Evolutionary conservation across 2,888 invertebrate genomes (phyloP), one percentile per base, ranked within the genome.

Genomic region (Morinoia aosen): DNA sequence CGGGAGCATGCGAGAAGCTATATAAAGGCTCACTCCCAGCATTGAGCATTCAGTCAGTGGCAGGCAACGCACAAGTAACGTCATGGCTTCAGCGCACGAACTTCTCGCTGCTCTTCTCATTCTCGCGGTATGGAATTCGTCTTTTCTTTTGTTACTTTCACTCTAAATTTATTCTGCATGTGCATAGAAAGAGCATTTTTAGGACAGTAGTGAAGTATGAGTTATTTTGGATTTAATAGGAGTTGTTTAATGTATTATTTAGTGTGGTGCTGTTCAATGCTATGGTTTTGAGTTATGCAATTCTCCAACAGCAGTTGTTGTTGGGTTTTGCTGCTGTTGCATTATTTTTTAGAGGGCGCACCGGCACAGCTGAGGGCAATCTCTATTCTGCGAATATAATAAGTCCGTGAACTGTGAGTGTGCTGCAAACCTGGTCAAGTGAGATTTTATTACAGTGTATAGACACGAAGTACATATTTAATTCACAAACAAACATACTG

Each of bases 91-190:
- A 39, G 14, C 90, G 90, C 40, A 90, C 90, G 40, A 14, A 40
- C 90, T 90, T 48, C 90, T 90, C 90, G 90, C 90, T 39, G 90
- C 90, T 90, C 90, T 90, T 19, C 40, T 90, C 19, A 40, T 40
- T 48, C 39, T 90, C 40, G 39, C 90, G 90, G 90, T 90, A 90
- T 90, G 90, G 16, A 76, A 90, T 90, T 39, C 12, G 90, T 90
- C 14, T 40, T 76, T 25, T 76, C 76, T 76, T 19, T 3, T 33
- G 76, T 33, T 61, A 16, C 14, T 61, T 16, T 1, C 19, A 19
- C 5, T 12, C 12, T 76, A 33, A 76, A 10, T 16, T 76, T 25
- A 76, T 76, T 33, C 25, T 76, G 33, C 25, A 33, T 33, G 25
- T 61, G 61, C 19, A 61, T 19, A 48, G 48, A 16, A 16, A 61